Evolutionary conservation across 2,797 vertebrate genomes (phyloP).

Genomic region (Chloroceryle inda): DNA sequence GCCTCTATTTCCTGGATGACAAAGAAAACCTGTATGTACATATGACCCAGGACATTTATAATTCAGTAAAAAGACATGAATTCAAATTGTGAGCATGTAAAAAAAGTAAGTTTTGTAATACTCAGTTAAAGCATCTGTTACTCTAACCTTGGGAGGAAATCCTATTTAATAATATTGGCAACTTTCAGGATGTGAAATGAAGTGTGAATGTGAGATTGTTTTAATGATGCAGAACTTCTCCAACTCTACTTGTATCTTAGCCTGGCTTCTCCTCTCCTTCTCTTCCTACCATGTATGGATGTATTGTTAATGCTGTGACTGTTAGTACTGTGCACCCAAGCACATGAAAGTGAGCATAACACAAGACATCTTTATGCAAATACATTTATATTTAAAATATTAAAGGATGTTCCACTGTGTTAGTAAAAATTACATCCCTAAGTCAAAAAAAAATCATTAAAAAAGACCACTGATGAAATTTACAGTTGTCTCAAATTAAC

Average conservation of each 20-base stretch:
- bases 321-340: neutral
- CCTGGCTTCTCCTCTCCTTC: neutral
- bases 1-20: slow-evolving; percentile 86
- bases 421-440: neutral
- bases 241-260: neutral
- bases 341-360: neutral
- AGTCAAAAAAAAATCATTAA: neutral
- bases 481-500: neutral
- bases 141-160: neutral
- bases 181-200: neutral
- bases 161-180: neutral
- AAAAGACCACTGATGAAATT: neutral
- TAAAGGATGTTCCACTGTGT: neutral
- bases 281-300: neutral
- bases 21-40: slow-evolving; percentile 82
- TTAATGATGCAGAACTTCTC: neutral
- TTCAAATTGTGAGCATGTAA: slow-evolving; percentile 80
- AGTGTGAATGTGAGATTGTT: neutral
- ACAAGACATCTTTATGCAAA: neutral
- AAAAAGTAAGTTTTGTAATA: neutral
- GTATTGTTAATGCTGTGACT: neutral
- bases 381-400: neutral
- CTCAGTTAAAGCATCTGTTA: neutral
- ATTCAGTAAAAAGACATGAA: slow-evolving; percentile 73
- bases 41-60: slow-evolving; percentile 85